These are phyloP conservation scores for Parelbella ahira DNA, from an alignment of 2,888 invertebrate species.

Conservation along the genomic window DNA sequence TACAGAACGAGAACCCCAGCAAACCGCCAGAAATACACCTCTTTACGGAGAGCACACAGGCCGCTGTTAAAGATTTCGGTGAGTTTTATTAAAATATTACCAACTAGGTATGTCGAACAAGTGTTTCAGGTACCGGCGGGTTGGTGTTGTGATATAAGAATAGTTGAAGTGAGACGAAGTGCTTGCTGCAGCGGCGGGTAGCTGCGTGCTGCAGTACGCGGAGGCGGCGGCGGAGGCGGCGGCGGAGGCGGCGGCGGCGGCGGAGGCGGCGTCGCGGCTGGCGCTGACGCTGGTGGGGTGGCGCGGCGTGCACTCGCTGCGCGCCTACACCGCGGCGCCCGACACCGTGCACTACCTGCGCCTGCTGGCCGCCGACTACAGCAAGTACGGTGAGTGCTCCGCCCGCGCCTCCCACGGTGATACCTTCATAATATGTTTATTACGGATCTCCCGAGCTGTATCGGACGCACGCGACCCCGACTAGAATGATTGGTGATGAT, in stretches of 20 bases:
- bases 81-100: too few relatives aligned
- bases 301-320: slow-evolving; percentile 92
- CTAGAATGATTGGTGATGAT: too few relatives aligned
- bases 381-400: slow-evolving; percentile 86
- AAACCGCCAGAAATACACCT: slow-evolving; percentile 87
- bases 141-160: too few relatives aligned
- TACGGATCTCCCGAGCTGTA: too few relatives aligned
- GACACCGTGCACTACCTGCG: slow-evolving; percentile 94
- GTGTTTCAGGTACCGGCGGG: too few relatives aligned
- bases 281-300: slow-evolving; percentile 90
- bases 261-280: slow-evolving; percentile 64
- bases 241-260: slow-evolving; percentile 96
- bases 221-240: slow-evolving; percentile 75
- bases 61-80: slow-evolving; percentile 86
- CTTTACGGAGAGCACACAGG: slow-evolving; percentile 84
- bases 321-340: slow-evolving; percentile 92
- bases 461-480: too few relatives aligned
- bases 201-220: slow-evolving; percentile 86
- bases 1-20: slow-evolving; percentile 89
- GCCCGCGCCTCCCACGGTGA: too few relatives aligned
- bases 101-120: too few relatives aligned
- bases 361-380: slow-evolving; percentile 91
- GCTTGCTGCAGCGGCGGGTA: slow-evolving; percentile 76
- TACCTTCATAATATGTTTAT: too few relatives aligned
- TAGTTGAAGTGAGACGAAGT: too few relatives aligned